phyloP scores from a whole-genome alignment of 2,888 invertebrate species.

The Platerodrilus igneus region DNA sequence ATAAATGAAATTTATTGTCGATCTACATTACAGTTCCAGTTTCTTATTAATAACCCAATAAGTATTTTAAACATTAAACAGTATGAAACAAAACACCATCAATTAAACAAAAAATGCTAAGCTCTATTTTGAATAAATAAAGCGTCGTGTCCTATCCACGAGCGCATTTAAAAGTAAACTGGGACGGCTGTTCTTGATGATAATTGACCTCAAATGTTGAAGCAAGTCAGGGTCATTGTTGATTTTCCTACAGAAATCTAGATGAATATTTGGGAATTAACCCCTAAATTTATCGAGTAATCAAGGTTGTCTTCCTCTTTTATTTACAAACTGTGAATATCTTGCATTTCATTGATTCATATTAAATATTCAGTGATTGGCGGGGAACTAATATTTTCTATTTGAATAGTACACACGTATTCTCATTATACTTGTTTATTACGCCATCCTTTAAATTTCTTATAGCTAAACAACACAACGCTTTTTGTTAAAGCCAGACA shows the following conservation, averaged over 20 bases:
- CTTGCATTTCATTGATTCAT: conserved; percentile 10
- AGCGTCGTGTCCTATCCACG: not conserved
- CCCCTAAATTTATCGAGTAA: no score
- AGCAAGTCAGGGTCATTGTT: conserved; percentile 15
- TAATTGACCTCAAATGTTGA: conserved; percentile 21
- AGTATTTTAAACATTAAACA: no score
- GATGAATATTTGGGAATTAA: no score
- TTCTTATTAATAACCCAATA: no score
- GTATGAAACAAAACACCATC: not conserved
- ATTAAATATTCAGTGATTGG: conserved; percentile 6
- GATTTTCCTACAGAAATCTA: conserved; percentile 15
- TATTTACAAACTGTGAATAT: no score
- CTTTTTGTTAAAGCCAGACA: no score
- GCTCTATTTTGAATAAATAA: conserved; percentile 1
- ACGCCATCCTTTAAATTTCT: no score
- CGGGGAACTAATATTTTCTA: conserved; percentile 10
- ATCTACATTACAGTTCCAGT: no score
- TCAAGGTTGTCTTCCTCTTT: no score
- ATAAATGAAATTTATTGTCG: no score
- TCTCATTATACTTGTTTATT: no score
- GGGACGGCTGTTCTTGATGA: conserved; percentile 13
- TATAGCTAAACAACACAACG: no score
- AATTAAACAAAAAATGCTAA: not conserved
- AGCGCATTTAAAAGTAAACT: conserved; percentile 8
- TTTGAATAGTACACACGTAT: conserved; percentile 15